phyloP scores from a whole-genome alignment of 2,888 invertebrate species.

The Boloria selene region DNA sequence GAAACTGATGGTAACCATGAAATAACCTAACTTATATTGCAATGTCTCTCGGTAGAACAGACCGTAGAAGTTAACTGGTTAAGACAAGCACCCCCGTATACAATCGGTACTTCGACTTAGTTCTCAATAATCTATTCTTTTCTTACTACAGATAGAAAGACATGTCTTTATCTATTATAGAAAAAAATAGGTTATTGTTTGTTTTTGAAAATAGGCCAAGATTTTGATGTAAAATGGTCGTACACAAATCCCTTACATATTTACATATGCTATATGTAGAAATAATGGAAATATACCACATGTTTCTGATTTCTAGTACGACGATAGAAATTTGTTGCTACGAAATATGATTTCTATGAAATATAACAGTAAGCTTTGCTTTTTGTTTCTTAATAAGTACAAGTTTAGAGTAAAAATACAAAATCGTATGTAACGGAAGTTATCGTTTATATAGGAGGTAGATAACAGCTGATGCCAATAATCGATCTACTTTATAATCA shows the following conservation, averaged over 20 bases:
- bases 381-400: constrained; percentile 28
- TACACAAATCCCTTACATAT: not conserved
- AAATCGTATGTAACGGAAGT: constrained; percentile 30
- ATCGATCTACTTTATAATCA: constrained; percentile 50
- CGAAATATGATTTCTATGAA: not conserved
- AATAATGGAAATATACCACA: too few relatives aligned
- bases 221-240: not conserved
- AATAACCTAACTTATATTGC: constrained; percentile 69
- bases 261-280: too few relatives aligned
- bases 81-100: constrained; percentile 40
- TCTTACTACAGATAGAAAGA: too few relatives aligned
- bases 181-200: too few relatives aligned
- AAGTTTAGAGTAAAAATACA: constrained; percentile 24
- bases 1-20: constrained; percentile 81
- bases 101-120: constrained; percentile 25
- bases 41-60: constrained; percentile 70
- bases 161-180: too few relatives aligned
- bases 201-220: constrained; percentile 7
- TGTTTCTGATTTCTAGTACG: too few relatives aligned
- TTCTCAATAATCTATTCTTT: too few relatives aligned
- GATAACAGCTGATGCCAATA: constrained; percentile 57
- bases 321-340: too few relatives aligned
- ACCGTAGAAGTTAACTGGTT: constrained; percentile 54
- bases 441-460: constrained; percentile 36
- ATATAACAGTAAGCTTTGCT: constrained; percentile 12